Evolutionary conservation across 2,888 invertebrate species (phyloP).

Genomic region (Seladonia tumulorum): DNA sequence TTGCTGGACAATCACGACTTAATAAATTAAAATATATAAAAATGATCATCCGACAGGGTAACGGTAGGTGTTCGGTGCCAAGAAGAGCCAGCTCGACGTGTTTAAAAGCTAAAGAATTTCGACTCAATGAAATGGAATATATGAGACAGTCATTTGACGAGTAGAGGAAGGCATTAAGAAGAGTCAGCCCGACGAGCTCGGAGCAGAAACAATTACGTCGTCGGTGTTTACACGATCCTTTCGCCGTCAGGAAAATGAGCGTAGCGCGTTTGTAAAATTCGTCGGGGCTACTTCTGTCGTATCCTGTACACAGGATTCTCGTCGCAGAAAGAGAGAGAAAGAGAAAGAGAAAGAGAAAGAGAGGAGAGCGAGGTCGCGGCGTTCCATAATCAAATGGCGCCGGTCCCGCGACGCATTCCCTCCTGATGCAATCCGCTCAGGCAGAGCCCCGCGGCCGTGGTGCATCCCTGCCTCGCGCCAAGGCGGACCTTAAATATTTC

Average conservation of each 20-base stretch:
- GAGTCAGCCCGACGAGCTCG: background rate
- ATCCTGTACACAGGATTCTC: background rate
- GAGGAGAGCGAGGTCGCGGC: background rate
- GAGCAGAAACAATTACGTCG: background rate
- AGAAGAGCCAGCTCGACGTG: background rate
- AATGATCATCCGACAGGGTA: too few species aligned
- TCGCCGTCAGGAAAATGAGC: slow-evolving; percentile 5
- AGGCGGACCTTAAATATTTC: slow-evolving; percentile 69
- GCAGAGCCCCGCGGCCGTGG: slow-evolving; percentile 37
- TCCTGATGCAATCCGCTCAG: slow-evolving; percentile 45
- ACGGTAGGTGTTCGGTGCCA: background rate
- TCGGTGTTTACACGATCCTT: slow-evolving; percentile 8
- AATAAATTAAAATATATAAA: too few species aligned
- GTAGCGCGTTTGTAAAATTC: slow-evolving; percentile 1
- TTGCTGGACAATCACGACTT: too few species aligned
- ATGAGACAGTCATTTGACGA: background rate
- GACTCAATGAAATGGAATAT: background rate
- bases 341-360: background rate
- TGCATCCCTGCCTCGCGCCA: slow-evolving; percentile 52
- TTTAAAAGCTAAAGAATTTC: background rate
- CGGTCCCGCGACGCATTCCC: slow-evolving; percentile 18
- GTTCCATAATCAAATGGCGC: slow-evolving; percentile 40
- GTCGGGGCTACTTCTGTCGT: slow-evolving; percentile 3
- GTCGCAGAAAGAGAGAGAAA: background rate
- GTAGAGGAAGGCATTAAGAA: background rate